Base-by-base conservation (phyloP, 2,888 invertebrate species). In the Heliconius hortense region DNA sequence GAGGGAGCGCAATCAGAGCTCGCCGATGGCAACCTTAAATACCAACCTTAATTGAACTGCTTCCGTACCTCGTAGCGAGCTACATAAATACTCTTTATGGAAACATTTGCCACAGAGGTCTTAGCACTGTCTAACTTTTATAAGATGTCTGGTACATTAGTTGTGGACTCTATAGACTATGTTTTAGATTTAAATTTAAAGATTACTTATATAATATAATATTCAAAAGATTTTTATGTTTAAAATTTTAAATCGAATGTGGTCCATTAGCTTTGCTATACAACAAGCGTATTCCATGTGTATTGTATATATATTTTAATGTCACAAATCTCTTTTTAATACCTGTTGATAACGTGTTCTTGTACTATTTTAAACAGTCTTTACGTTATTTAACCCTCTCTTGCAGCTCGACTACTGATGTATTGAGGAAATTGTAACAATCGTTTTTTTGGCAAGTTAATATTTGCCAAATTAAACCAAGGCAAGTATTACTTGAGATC, bases 41-140 rank as follows among this genome's bases (percentile, higher is more conserved):
- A 91, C 93, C 93, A 92, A 87, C 88, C 90, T 92, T 94, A 94
- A 94, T 94, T 93, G 93, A 91, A 93, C 92, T 86, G 90, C 91
- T 92, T 91, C 92, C 92, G 91, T 89, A 76, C 73, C 80, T 77
- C 87, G 84, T 84, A 77, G 82, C 84, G 84, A 81, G 86, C 88
- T 90, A 90, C 89, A 90, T 91, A 92, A 92, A 92, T 91, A 92
- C 87, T 87, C 86, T 88, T 84, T 85, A 85, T 89, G 88, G 90
- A 90, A 89, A 86, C 87, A 88, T 89, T 89, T 84, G 79, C 87
- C 87, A 84, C 88, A 85, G 84, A 87, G 87, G 87, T 88, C 68
- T 88, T 89, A 87, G 87, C 86, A 86, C 82, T 81, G 78, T 80
- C 77, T 76, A 76, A 79, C 31, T 69, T 69, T 69, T 69, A 43